phyloP scores from a whole-genome alignment of 1,140 invertebrate species.

The Tetragnatha versicolor region DNA sequence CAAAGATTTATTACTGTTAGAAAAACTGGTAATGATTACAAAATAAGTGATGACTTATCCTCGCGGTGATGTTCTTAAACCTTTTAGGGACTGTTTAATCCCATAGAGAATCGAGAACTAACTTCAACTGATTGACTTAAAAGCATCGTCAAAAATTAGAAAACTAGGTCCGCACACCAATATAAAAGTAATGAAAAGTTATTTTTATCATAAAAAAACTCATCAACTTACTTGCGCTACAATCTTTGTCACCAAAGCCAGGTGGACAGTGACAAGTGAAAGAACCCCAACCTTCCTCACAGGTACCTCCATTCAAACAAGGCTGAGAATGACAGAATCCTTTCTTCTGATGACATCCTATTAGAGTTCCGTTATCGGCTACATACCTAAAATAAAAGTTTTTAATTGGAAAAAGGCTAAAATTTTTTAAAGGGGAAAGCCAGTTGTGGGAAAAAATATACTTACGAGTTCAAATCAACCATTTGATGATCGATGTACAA shows the following conservation, averaged over 20 bases:
- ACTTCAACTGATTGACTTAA: too few species aligned
- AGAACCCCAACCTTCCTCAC: conserved; percentile 86
- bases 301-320: conserved; percentile 86
- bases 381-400: conserved; percentile 72
- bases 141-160: background rate
- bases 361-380: conserved; percentile 85
- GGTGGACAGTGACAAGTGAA: conserved; percentile 85
- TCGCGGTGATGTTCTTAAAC: too few species aligned
- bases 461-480: conserved; percentile 83
- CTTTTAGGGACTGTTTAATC: too few species aligned
- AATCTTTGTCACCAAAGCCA: conserved; percentile 86
- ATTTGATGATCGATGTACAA: conserved; percentile 87
- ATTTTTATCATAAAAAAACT: background rate
- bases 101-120: too few species aligned
- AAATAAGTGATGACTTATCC: too few species aligned
- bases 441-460: background rate
- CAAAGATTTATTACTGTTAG: too few species aligned
- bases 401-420: background rate
- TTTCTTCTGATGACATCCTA: conserved; percentile 86
- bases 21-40: too few species aligned
- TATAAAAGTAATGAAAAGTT: background rate
- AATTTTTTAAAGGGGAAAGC: too few species aligned
- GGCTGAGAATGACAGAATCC: conserved; percentile 81
- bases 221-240: conserved; percentile 72
- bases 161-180: background rate